Percentiles rank a stretch among this genome's conserved stretches.
These are phyloP conservation scores for Gymnosoma rotundatum DNA, from an alignment of 2,888 invertebrate genomes.

Conservation along the genomic window DNA sequence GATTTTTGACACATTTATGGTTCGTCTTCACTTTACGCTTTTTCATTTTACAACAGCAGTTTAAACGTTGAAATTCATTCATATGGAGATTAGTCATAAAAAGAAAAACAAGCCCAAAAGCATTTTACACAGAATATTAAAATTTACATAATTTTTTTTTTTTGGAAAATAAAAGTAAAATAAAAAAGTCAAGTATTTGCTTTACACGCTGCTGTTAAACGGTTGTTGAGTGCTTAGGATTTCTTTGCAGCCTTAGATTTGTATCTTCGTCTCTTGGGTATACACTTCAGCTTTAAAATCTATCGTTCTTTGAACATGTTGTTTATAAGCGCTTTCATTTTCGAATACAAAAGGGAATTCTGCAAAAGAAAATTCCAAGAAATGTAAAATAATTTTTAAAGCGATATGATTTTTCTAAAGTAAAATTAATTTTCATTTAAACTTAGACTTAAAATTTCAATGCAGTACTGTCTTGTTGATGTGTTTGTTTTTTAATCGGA, in stretches of 20 bases:
- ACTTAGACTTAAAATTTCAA: conserved; percentile 45
- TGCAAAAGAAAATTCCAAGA: neutral
- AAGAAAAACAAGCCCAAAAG: neutral
- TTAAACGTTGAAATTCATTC: neutral
- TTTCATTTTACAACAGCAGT: neutral
- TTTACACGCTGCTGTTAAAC: neutral
- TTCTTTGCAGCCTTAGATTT: neutral
- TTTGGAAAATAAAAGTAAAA: no score
- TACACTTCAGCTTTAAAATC: neutral
- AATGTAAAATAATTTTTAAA: neutral
- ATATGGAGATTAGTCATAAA: neutral
- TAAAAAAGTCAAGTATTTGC: no score
- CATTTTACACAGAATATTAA: conserved; percentile 11
- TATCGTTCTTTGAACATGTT: neutral
- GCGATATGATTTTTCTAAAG: conserved; percentile 62
- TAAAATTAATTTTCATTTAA: conserved; percentile 70
- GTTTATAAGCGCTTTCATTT: neutral
- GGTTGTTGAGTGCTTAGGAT: neutral
- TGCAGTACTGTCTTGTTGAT: neutral
- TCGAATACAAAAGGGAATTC: neutral
- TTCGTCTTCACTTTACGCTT: neutral
- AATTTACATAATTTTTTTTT: no score
- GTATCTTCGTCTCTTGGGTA: conserved; percentile 19
- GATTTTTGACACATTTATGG: conserved; percentile 63
- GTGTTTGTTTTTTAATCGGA: neutral